Base-by-base conservation (phyloP, 2,113 vertebrate genomes). In the Vimba vimba region DNA sequence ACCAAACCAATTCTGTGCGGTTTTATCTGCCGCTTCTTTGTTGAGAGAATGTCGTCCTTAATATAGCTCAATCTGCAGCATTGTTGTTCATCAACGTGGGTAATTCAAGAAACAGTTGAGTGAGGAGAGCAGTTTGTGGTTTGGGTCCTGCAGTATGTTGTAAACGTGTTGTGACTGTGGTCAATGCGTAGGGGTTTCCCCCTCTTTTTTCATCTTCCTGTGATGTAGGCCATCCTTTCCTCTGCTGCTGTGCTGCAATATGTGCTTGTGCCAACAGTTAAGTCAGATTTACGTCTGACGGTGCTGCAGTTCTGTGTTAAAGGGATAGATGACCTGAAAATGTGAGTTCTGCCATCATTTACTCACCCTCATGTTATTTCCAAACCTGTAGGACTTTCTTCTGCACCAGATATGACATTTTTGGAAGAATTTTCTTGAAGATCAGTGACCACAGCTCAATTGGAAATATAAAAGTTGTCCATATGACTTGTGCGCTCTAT, bases 231-330 rank as follows among this genome's bases (percentile, higher is more conserved):
- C 60, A 68, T 52, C 43, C 62, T 69, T 60, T 82, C 3, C 62
- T 33, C 27, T 82, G 17, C 79, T 82, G 62, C 45, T 6, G 62
- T 82, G 62, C 79, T 69, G 62, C 45, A 52, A 68, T 68, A 69
- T 79, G 50, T 82, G 75, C 9, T 57, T 62, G 8, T 13, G 66
- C 47, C 47, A 57, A 77, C 59, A 52, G 30, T 55, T 86, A 71
- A 79, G 50, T 73, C 33, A 68, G 64, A 60, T 86, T 83, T 69
- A 47, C 60, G 25, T 52, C 4, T 23, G 47, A 17, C 62, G 43
- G 79, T 82, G 43, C 62, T 52, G 62, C 62, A 52, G 79, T 52
- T 82, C 45, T 82, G 27, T 69, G 79, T 36, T 52, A 82, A 47
- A 82, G 45, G 25, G 17, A 23, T 77, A 77, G 45, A 19, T 55